Evolutionary conservation across 2,888 invertebrate species (phyloP).

Genomic region (Toxonevra muliebris): DNA sequence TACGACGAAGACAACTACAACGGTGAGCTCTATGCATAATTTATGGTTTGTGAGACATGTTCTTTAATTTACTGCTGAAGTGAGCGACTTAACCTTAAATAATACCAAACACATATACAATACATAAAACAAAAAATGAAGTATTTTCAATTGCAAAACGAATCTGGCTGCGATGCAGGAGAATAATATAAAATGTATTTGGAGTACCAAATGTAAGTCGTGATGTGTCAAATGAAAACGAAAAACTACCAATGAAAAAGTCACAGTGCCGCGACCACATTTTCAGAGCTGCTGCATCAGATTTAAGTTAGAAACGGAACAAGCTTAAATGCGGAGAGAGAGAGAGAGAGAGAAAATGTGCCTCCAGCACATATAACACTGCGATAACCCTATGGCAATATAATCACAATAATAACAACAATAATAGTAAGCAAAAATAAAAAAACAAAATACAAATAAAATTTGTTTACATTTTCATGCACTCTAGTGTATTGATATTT

Average conservation of each 20-base stretch:
- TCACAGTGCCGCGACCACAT: not conserved
- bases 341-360: too few species aligned
- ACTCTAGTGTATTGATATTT: too few species aligned
- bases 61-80: slow-evolving; percentile 12
- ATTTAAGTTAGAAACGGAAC: too few species aligned
- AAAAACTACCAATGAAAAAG: not conserved
- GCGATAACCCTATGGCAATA: not conserved
- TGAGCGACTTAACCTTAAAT: slow-evolving; percentile 31
- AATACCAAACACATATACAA: not conserved
- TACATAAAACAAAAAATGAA: slow-evolving; percentile 3
- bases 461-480: too few species aligned
- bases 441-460: not conserved
- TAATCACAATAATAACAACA: slow-evolving; percentile 8
- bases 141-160: not conserved
- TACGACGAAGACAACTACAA: not conserved
- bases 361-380: not conserved
- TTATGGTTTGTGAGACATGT: slow-evolving; percentile 1
- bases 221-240: slow-evolving; percentile 29
- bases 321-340: too few species aligned
- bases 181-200: not conserved
- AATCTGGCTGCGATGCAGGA: not conserved
- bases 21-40: not conserved
- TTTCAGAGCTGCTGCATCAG: too few species aligned
- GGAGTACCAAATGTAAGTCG: slow-evolving; percentile 15
- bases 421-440: slow-evolving; percentile 4